Evolutionary conservation across 1,140 invertebrate species (phyloP).

Genomic region (Oreohelix idahoensis): DNA sequence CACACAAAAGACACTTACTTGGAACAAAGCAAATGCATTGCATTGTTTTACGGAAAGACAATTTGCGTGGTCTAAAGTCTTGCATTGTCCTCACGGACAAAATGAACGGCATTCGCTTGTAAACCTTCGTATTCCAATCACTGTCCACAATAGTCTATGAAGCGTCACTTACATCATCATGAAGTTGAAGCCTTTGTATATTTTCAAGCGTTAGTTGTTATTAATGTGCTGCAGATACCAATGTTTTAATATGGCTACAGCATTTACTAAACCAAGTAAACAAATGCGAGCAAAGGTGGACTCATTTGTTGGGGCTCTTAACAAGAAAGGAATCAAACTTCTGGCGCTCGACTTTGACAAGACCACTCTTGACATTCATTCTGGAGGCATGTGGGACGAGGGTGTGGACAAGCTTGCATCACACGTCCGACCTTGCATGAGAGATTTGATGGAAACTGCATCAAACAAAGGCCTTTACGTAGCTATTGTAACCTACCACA

Average conservation of each 20-base stretch:
- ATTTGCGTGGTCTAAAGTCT: no score
- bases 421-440: slow-evolving; percentile 68
- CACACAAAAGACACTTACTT: no score
- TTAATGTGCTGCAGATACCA: slow-evolving; percentile 8
- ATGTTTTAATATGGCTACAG: slow-evolving; percentile 31
- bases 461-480: slow-evolving; percentile 60
- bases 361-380: slow-evolving; percentile 69
- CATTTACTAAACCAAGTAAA: slow-evolving; percentile 16
- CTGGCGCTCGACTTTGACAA: slow-evolving; percentile 71
- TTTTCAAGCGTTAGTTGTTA: neutral
- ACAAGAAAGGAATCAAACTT: slow-evolving; percentile 63
- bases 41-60: no score
- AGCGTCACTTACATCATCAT: no score
- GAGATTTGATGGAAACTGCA: slow-evolving; percentile 60
- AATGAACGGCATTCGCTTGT: no score
- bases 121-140: no score
- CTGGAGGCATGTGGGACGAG: slow-evolving; percentile 69
- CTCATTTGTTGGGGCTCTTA: slow-evolving; percentile 48
- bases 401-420: slow-evolving; percentile 59
- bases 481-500: slow-evolving; percentile 69
- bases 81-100: no score
- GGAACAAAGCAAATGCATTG: no score
- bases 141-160: no score
- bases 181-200: neutral
- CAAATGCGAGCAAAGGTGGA: slow-evolving; percentile 45